These are phyloP conservation scores for Poecilia wingei DNA, from an alignment of 2,797 vertebrate species.

Conservation along the genomic window DNA sequence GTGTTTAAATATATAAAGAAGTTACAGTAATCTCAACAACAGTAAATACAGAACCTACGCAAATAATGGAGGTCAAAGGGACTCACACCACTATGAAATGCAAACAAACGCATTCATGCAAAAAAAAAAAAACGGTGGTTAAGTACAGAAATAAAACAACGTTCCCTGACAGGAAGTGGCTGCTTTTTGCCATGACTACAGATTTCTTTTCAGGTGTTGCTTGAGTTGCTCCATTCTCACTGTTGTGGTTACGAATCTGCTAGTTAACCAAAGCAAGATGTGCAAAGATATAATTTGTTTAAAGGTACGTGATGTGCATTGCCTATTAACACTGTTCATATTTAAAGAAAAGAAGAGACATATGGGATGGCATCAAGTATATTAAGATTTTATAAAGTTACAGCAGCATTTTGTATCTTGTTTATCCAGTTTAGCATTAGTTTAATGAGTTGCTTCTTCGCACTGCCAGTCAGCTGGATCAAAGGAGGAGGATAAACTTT, in stretches of 20 bases:
- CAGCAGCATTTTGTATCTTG: neutral
- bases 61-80: constrained; percentile 8
- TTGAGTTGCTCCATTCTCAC: neutral
- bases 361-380: neutral
- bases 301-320: constrained; percentile 12
- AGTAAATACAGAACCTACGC: constrained; percentile 1
- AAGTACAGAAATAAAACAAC: neutral
- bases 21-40: neutral
- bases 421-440: neutral
- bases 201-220: neutral
- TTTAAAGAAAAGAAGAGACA: neutral
- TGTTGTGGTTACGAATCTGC: neutral
- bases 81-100: constrained; percentile 27
- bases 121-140: neutral
- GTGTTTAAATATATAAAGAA: neutral
- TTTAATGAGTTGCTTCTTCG: neutral
- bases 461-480: neutral
- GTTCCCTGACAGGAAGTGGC: constrained; percentile 34
- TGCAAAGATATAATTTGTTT: neutral
- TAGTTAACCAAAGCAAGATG: constrained; percentile 23
- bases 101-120: constrained; percentile 41
- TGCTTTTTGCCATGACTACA: fast-evolving
- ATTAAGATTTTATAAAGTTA: neutral
- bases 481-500: neutral
- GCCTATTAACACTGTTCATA: neutral